Evolutionary conservation across 2,888 invertebrate genomes (phyloP).

Genomic region (Luperina testacea): DNA sequence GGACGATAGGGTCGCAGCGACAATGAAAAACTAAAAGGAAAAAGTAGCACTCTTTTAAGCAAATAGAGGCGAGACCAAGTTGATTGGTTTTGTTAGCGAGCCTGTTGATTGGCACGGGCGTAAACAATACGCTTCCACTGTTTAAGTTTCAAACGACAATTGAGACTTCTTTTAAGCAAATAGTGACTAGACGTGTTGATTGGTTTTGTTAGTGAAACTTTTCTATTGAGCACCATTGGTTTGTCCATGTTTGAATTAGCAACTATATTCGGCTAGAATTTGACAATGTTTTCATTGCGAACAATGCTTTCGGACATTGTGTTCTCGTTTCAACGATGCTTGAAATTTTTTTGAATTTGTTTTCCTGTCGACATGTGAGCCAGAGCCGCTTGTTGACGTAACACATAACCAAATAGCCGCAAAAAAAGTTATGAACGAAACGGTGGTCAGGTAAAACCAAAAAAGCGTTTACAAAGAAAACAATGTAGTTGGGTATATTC

Average conservation of each 20-base stretch:
- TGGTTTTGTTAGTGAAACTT: constrained; percentile 76
- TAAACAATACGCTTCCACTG: constrained; percentile 88
- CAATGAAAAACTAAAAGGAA: constrained; percentile 89
- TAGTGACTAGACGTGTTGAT: constrained; percentile 77
- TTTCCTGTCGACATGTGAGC: constrained; percentile 66
- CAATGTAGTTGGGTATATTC: constrained; percentile 52
- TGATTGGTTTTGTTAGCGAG: constrained; percentile 90
- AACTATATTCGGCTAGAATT: constrained; percentile 51
- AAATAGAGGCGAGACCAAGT: constrained; percentile 90
- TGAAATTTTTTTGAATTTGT: constrained; percentile 64
- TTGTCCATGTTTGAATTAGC: constrained; percentile 64
- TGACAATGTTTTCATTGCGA: constrained; percentile 72
- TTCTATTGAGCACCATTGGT: constrained; percentile 65
- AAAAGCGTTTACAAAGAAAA: constrained; percentile 49
- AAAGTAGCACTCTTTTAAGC: constrained; percentile 88
- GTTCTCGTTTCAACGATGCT: constrained; percentile 70
- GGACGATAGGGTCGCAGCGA: constrained; percentile 88
- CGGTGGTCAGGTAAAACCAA: constrained; percentile 30
- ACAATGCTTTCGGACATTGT: constrained; percentile 74
- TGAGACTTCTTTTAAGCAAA: constrained; percentile 83
- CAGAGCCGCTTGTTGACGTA: constrained; percentile 54
- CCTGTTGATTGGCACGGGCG: constrained; percentile 89
- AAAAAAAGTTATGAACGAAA: constrained; percentile 54
- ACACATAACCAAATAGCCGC: constrained; percentile 52
- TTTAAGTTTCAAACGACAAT: constrained; percentile 89